Conservation (phyloP, 2,797 vertebrate species). For the Anolis apletophallus region DNA sequence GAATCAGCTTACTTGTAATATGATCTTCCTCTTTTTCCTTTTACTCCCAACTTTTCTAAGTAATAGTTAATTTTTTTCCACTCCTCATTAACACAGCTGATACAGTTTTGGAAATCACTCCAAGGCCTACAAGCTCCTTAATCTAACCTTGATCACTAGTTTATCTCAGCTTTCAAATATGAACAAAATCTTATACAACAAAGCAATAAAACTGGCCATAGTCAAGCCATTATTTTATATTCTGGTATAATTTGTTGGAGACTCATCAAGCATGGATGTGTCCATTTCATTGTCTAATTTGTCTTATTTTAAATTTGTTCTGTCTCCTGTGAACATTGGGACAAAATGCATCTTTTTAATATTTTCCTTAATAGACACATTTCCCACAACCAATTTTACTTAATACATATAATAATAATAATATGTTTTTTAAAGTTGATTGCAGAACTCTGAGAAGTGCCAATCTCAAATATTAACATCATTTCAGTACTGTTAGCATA, state of each 20-base stretch:
- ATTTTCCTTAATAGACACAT: background rate
- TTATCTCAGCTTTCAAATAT: constrained; percentile 35
- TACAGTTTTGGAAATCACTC: too few relatives aligned
- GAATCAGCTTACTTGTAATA: too few relatives aligned
- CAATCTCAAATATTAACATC: background rate
- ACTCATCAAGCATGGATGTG: background rate
- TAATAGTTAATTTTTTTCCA: too few relatives aligned
- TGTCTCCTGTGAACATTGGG: background rate
- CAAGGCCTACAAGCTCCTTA: too few relatives aligned
- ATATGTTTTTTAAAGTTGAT: background rate
- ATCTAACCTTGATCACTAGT: too few relatives aligned
- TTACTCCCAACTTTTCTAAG: too few relatives aligned
- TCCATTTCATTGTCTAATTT: background rate
- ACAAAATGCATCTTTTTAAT: background rate
- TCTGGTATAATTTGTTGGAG: background rate
- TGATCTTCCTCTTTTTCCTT: too few relatives aligned
- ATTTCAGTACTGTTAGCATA: background rate
- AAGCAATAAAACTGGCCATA: background rate
- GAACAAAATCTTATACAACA: background rate
- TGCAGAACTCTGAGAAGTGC: background rate
- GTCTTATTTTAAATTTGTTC: background rate
- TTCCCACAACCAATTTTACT: background rate
- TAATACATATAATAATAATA: background rate
- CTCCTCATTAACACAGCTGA: too few relatives aligned
- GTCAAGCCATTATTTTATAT: background rate